Base-by-base conservation (phyloP, 2,113 vertebrate genomes). In the Tychaedon coryphoeus region DNA sequence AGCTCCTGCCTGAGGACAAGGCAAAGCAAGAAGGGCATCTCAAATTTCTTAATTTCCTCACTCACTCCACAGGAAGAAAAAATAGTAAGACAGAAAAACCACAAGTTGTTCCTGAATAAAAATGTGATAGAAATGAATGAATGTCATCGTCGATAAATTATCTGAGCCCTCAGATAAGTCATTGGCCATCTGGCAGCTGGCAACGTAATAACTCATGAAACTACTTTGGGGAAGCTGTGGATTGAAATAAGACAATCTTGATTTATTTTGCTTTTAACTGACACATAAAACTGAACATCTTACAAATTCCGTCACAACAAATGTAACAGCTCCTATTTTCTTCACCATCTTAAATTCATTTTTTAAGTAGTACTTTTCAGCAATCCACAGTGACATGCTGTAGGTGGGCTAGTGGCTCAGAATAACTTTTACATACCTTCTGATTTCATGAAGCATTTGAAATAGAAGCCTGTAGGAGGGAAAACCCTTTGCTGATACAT, bases 381-480 rank as follows among this genome's bases (percentile, higher is more conserved):
- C 61, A 91, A 88, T 96, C 57, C 73, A 53, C 67, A 75, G 33
- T 96, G 96, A 96, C 95, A 96, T 61, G 90, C 61, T 95, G 83
- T 96, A 94, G 83, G 94, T 93, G 91, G 96, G 86, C 60, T 94
- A 91, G 82, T 83, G 90, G n/a, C 84, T 95, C 73, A 94, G 93
- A 97, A 97, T 97, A 97, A 92, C 80, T 94, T 94, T 31, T 74
- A 62, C 82, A 94, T 90, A 79, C 67, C 74, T 96, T 93, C 93
- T 95, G 83, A 96, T 97, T 93, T 93, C 86, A 85, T 75, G 73
- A 67, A 86, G 29, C 70, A 69, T 95, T 97, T 94, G 95, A 97
- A 98, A 98, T 97, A 98, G 97, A 97, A 97, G 64, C 65, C 83
- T 76, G 97, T 97, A 96, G 97, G 98, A 98, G 96, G 97, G 96